These are phyloP conservation scores for Galerucella nymphaeae DNA, from an alignment of 2,888 invertebrate species.

Conservation along the genomic window DNA sequence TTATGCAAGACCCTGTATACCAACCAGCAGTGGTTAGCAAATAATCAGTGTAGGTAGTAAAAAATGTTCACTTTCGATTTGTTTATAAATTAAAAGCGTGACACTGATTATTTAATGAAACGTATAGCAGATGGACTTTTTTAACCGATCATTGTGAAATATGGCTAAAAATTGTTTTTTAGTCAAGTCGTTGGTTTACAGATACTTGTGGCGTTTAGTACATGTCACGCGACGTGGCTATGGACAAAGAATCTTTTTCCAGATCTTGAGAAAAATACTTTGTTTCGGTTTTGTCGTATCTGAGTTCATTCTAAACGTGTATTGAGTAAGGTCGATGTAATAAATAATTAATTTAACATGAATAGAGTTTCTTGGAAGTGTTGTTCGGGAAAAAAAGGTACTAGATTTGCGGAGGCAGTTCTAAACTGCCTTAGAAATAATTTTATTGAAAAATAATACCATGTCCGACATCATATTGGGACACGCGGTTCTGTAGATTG, in stretches of 20 bases:
- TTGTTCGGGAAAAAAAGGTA: not conserved
- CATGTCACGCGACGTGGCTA: no score
- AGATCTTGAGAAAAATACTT: no score
- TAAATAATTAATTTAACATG: conserved; percentile 8
- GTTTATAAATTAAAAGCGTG: not conserved
- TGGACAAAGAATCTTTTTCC: no score
- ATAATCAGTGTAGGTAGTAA: not conserved
- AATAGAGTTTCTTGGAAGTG: conserved; percentile 9
- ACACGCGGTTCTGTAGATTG: no score
- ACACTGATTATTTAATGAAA: not conserved
- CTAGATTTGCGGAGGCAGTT: conserved; percentile 7
- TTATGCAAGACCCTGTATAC: not conserved
- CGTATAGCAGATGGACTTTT: not conserved
- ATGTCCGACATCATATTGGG: not conserved
- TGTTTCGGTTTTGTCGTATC: not conserved
- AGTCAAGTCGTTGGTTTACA: no score
- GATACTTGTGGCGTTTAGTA: no score
- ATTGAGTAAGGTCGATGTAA: conserved; percentile 9
- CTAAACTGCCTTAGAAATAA: conserved; percentile 6
- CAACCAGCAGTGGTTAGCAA: not conserved
- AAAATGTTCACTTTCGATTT: not conserved
- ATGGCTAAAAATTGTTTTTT: no score
- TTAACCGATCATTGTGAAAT: no score
- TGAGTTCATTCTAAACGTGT: not conserved
- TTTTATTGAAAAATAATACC: conserved; percentile 9